A percentile compares a stretch with the other conserved stretches of the same genome.
Evolutionary conservation across 2,113 vertebrate genomes (phyloP).

Genomic region (Melanerpes aurifrons): DNA sequence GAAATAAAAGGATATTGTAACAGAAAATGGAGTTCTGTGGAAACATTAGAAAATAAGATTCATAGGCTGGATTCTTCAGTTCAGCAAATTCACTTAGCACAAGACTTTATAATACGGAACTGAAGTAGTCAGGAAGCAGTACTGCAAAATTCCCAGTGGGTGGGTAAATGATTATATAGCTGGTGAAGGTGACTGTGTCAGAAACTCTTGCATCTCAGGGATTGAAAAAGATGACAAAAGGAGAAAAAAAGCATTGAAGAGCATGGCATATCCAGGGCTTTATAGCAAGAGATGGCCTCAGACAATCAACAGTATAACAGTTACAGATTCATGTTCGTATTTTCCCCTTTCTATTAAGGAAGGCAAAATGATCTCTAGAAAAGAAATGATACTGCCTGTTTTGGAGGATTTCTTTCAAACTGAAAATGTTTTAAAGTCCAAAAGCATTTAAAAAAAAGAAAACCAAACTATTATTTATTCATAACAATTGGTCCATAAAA

Average conservation of each 20-base stretch:
- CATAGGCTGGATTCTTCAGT: background rate
- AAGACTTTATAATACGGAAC: background rate
- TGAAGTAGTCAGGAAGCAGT: accelerated
- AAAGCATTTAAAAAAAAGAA: background rate
- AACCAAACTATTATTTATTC: background rate
- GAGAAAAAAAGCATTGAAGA: background rate
- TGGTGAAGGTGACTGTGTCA: background rate
- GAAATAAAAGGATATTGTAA: background rate
- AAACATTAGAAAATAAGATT: background rate
- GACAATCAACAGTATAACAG: background rate
- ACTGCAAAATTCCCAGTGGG: background rate
- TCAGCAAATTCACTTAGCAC: background rate
- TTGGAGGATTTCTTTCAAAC: background rate
- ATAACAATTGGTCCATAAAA: background rate
- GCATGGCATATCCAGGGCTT: background rate
- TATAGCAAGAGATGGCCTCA: background rate
- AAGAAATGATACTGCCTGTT: accelerated
- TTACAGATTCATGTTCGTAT: background rate
- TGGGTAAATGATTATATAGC: background rate
- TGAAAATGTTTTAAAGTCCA: background rate
- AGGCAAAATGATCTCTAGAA: background rate
- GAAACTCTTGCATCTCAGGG: background rate
- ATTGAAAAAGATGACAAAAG: background rate
- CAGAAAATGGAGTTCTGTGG: background rate
- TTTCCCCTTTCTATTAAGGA: background rate